A percentile compares a stretch with the other conserved stretches of the same genome.
These are phyloP conservation scores for Epinotia bilunana DNA, from an alignment of 2,888 invertebrate species.

Conservation along the genomic window DNA sequence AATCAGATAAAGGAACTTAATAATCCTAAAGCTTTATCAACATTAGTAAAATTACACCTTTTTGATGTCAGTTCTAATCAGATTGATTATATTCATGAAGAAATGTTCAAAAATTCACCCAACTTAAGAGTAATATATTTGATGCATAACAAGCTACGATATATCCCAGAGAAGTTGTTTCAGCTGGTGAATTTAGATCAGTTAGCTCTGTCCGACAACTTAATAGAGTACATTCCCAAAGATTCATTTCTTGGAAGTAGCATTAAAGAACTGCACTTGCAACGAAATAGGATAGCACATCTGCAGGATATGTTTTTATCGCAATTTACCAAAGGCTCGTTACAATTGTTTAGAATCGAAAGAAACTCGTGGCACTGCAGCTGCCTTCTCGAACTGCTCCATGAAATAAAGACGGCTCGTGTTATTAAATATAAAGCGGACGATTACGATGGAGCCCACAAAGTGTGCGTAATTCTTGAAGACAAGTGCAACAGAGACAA, in stretches of 20 bases:
- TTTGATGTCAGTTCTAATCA: neutral
- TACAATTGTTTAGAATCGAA: neutral
- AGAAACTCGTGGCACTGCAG: neutral
- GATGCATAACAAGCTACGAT: neutral
- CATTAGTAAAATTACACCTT: neutral
- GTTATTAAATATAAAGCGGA: neutral
- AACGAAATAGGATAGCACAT: neutral
- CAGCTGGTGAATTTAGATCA: neutral
- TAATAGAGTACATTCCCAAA: neutral
- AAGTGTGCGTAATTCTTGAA: neutral
- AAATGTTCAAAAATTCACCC: neutral
- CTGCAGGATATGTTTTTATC: neutral
- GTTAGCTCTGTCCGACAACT: neutral
- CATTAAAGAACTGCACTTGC: neutral
- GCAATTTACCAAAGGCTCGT: neutral
- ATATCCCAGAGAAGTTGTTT: constrained; percentile 4
- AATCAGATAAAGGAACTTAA: neutral
- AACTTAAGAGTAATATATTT: neutral
- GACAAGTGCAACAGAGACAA: neutral
- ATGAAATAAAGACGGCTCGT: neutral
- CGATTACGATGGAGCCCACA: neutral
- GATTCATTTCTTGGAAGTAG: neutral
- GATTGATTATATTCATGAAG: neutral
- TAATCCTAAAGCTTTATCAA: neutral
- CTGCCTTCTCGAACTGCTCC: neutral